phyloP scores from a whole-genome alignment of 1,140 invertebrate genomes.

The Brachionus sp. region DNA sequence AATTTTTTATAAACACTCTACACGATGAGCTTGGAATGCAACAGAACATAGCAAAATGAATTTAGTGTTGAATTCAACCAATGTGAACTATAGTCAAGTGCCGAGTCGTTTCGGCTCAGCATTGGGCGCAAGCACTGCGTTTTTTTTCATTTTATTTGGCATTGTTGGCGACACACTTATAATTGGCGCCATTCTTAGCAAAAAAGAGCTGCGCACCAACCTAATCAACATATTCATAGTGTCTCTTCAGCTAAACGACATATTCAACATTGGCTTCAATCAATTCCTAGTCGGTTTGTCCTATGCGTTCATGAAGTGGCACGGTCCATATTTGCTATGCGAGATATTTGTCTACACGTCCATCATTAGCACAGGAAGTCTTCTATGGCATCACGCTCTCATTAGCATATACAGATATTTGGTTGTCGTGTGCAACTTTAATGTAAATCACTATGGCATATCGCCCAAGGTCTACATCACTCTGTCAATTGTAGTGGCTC shows the following conservation, averaged over 20 bases:
- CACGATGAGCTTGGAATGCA: not conserved
- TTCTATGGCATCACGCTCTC: slow-evolving; percentile 57
- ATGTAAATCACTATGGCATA: slow-evolving; percentile 53
- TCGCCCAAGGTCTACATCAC: slow-evolving; percentile 55
- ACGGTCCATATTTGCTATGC: slow-evolving; percentile 7
- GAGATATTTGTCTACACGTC: slow-evolving; percentile 41
- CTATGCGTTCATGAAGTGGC: slow-evolving; percentile 50
- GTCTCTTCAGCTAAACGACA: slow-evolving; percentile 57
- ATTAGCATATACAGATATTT: slow-evolving; percentile 58
- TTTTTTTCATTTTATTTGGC: slow-evolving; percentile 36
- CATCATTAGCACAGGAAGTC: slow-evolving; percentile 49
- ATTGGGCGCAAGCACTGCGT: slow-evolving; percentile 25
- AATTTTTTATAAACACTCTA: not conserved
- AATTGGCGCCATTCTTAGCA: not conserved
- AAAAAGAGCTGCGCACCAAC: slow-evolving; percentile 23
- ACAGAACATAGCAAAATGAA: not conserved
- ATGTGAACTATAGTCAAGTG: not conserved
- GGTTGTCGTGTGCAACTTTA: slow-evolving; percentile 56
- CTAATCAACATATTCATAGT: slow-evolving; percentile 44
- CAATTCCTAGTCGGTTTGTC: slow-evolving; percentile 57
- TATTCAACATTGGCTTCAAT: slow-evolving; percentile 56
- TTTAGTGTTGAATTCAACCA: not conserved
- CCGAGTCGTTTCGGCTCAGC: slow-evolving; percentile 33
- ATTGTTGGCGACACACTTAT: slow-evolving; percentile 30
- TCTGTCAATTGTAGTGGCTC: slow-evolving; percentile 53